Evolutionary conservation across 2,113 vertebrate genomes (phyloP).

Genomic region (Eurypyga helias): DNA sequence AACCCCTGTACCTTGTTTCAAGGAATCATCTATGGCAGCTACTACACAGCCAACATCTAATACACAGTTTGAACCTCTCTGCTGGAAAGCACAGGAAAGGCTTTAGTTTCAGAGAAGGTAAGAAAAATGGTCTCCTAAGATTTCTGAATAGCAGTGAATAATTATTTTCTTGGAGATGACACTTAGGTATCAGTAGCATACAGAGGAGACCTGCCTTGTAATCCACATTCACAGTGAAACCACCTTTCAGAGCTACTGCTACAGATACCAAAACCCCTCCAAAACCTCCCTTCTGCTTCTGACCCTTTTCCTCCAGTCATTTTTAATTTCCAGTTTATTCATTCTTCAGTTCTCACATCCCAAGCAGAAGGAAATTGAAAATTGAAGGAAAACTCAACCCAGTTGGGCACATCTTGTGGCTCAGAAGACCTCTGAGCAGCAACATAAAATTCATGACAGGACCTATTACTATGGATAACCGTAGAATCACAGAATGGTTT

Average conservation of each 20-base stretch:
- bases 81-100: too few species aligned
- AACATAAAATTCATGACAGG: neutral
- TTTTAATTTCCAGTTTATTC: neutral
- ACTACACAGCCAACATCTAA: too few species aligned
- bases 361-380: neutral
- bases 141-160: neutral
- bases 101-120: too few species aligned
- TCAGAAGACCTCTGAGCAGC: neutral
- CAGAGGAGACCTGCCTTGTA: neutral
- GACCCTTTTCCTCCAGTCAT: neutral
- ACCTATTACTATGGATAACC: too few species aligned
- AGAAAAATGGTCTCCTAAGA: too few species aligned
- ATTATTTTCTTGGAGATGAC: neutral
- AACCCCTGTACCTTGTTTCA: too few species aligned
- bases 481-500: too few species aligned
- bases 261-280: rapidly evolving
- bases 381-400: rapidly evolving
- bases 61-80: too few species aligned
- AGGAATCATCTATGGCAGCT: too few species aligned
- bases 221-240: neutral
- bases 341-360: neutral
- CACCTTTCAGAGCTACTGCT: neutral
- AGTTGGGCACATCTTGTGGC: too few species aligned
- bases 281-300: neutral
- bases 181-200: neutral